Percentiles rank a stretch among this genome's conserved stretches.
These are phyloP conservation scores for Eurystomus glaucurus DNA, from an alignment of 2,797 vertebrate species.

Conservation along the genomic window DNA sequence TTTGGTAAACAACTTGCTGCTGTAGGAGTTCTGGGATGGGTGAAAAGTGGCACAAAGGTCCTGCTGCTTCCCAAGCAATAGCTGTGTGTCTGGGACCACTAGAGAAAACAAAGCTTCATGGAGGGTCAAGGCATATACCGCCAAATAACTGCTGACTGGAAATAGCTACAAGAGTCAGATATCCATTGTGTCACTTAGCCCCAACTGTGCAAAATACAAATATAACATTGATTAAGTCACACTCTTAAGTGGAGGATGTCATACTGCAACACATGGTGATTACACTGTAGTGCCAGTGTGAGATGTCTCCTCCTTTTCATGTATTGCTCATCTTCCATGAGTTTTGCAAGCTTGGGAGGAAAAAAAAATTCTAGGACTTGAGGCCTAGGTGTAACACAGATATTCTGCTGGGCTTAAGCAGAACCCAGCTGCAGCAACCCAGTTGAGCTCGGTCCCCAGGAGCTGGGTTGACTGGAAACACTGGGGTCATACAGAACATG, in stretches of 20 bases:
- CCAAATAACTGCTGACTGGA: background rate
- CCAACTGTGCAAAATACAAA: background rate
- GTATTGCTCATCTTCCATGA: rapidly evolving
- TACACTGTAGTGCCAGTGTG: rapidly evolving
- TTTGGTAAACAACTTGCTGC: background rate
- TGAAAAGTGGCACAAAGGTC: background rate
- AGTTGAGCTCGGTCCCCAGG: background rate
- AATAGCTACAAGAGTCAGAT: background rate
- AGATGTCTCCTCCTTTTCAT: background rate
- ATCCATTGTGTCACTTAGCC: background rate
- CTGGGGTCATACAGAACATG: background rate
- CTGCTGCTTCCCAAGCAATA: background rate
- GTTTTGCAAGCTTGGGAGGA: background rate
- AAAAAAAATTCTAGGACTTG: background rate
- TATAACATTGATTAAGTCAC: background rate
- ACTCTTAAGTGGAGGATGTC: background rate
- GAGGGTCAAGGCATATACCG: background rate
- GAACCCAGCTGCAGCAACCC: background rate
- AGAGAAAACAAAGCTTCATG: background rate
- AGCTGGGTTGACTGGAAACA: background rate
- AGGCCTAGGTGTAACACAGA: background rate
- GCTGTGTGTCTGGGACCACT: background rate
- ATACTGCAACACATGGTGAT: background rate
- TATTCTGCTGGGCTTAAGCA: background rate
- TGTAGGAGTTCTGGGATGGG: background rate